These are phyloP conservation scores for Ceratoteleas bidentatus DNA, from an alignment of 1,140 invertebrate species.

Conservation along the genomic window DNA sequence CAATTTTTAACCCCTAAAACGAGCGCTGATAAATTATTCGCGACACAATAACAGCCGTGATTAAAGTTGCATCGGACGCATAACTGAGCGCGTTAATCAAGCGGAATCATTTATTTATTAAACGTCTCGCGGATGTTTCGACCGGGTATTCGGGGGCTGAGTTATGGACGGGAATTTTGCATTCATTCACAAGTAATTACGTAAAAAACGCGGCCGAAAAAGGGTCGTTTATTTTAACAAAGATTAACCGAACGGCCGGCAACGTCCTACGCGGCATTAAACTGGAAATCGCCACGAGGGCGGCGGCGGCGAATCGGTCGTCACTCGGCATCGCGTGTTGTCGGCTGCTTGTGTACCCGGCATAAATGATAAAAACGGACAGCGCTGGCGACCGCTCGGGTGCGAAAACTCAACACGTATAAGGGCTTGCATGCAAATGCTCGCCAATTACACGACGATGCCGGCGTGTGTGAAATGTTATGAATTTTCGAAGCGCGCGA, in stretches of 20 bases:
- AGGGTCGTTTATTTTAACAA: too few species aligned
- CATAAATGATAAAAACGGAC: conserved; percentile 78
- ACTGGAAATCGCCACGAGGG: conserved; percentile 45
- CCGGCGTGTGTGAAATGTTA: conserved; percentile 70
- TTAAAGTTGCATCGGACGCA: too few species aligned
- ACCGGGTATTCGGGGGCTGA: too few species aligned
- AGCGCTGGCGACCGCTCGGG: conserved; percentile 71
- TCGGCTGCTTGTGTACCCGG: conserved; percentile 70
- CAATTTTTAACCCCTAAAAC: too few species aligned
- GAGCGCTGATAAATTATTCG: too few species aligned
- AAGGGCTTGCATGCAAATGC: conserved; percentile 74
- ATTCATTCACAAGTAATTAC: too few species aligned
- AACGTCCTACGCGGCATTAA: conserved; percentile 66
- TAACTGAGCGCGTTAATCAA: too few species aligned
- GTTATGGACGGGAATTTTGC: too few species aligned
- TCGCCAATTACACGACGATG: conserved; percentile 73
- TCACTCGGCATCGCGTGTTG: conserved; percentile 70
- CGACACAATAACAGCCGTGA: too few species aligned
- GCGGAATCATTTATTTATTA: too few species aligned
- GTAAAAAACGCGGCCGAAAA: too few species aligned
- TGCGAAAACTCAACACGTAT: conserved; percentile 74
- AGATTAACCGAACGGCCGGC: conserved; percentile 42
- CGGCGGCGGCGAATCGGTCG: conserved; percentile 36
- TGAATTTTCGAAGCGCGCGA: conserved; percentile 68
- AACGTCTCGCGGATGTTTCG: too few species aligned